These are phyloP conservation scores for Dicentrarchus labrax DNA, from an alignment of 2,113 vertebrate species.

Conservation along the genomic window DNA sequence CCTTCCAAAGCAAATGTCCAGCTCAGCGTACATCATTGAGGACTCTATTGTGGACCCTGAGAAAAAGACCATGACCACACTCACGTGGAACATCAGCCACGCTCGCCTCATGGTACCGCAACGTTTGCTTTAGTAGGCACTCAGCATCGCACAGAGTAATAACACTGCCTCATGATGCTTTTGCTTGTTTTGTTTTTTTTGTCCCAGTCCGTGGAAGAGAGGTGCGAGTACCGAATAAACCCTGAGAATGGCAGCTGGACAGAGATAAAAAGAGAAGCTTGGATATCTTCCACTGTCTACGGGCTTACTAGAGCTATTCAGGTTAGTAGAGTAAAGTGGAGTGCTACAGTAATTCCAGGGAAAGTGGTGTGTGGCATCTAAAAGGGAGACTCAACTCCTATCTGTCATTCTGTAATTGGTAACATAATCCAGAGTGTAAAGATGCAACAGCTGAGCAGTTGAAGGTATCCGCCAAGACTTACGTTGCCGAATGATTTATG, in stretches of 20 bases:
- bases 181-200: conserved; percentile 3
- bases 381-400: neutral
- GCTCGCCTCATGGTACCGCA: conserved; percentile 91
- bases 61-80: conserved; percentile 94
- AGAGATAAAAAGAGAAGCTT: conserved; percentile 93
- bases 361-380: neutral
- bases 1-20: conserved; percentile 92
- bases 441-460: conserved; percentile 25
- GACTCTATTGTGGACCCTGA: conserved; percentile 96
- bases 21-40: conserved; percentile 96
- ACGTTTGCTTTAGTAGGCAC: neutral
- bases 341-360: neutral
- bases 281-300: conserved; percentile 94
- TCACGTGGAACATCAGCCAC: conserved; percentile 98
- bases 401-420: conserved; percentile 29
- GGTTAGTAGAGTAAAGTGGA: conserved; percentile 79
- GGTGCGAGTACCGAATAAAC: conserved; percentile 91
- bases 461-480: neutral
- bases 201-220: conserved; percentile 91
- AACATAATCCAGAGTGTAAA: conserved; percentile 32
- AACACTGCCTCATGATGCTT: conserved; percentile 12
- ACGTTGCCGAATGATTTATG: conserved; percentile 42
- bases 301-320: conserved; percentile 94
- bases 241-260: conserved; percentile 93
- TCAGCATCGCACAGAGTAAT: neutral